These are phyloP conservation scores for Acestrorhynchus altus DNA, from an alignment of 2,797 vertebrate species.

Conservation along the genomic window DNA sequence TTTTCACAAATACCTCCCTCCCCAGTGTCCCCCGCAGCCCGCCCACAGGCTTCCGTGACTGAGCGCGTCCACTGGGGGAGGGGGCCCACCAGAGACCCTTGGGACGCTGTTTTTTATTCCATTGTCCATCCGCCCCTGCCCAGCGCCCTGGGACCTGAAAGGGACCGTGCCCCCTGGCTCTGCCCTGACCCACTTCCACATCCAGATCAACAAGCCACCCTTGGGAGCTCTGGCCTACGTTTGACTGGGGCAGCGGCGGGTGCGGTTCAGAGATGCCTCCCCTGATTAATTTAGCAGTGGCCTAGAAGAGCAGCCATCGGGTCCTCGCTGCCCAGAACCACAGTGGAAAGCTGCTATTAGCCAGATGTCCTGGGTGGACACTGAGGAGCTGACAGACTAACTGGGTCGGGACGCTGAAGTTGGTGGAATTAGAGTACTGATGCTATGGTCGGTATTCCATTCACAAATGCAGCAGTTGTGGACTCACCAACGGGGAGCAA, in stretches of 20 bases:
- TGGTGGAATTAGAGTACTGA: constrained; percentile 31
- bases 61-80: constrained; percentile 30
- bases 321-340: constrained; percentile 44
- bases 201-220: constrained; percentile 50
- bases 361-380: constrained; percentile 37
- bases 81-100: constrained; percentile 51
- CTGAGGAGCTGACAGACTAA: constrained; percentile 14
- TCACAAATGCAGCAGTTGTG: constrained; percentile 22
- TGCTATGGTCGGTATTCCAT: constrained; percentile 47
- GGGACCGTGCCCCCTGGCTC: constrained; percentile 47
- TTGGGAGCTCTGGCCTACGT: constrained; percentile 36
- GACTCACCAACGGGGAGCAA: constrained; percentile 28
- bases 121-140: constrained; percentile 18
- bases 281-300: constrained; percentile 52
- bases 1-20: constrained; percentile 68
- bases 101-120: constrained; percentile 22
- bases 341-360: constrained; percentile 55
- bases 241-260: constrained; percentile 36
- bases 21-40: constrained; percentile 63
- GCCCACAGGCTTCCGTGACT: constrained; percentile 49
- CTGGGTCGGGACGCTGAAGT: constrained; percentile 28
- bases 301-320: constrained; percentile 29
- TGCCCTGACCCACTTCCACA: constrained; percentile 65
- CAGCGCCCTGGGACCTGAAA: constrained; percentile 35
- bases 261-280: constrained; percentile 50